Base-by-base conservation (phyloP, 2,797 vertebrate species). In the Sciurus vulgaris region DNA sequence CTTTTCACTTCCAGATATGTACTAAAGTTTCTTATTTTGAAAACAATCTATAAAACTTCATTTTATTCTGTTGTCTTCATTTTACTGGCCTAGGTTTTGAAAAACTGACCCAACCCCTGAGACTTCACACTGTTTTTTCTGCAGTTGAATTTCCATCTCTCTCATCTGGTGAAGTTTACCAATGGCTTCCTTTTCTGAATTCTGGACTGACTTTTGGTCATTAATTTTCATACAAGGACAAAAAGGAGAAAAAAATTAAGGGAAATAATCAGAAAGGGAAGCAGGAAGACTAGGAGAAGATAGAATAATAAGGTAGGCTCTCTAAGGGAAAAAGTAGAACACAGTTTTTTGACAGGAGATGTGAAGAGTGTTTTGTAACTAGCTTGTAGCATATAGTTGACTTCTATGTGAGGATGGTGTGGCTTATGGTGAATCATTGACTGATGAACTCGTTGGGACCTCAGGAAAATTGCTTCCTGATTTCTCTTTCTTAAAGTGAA, bases 21-120 rank as follows among this genome's bases (percentile, higher is more conserved):
- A 26, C 35, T 82, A 72, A 26, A 69, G 18, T 38, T 92, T 30
- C 67, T 77, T 56, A 82, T 86, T 92, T 83, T 38, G 41, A 92
- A 92, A 91, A 78, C 9, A 69, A 56, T 41, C 69, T 33, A 7
- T 15, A 70, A 69, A 47, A 26, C 10, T 89, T 78, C 2, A 70
- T 49, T 91, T 93, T 93, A 15, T 82, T 59, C 5, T 84, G 3
- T 91, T 83, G 28, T 78, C 18, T 96, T 95, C n/a, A 38, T 91
- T 86, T 95, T 74, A 72, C 26, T 33, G 73, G 74, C 59, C 38
- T 38, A 59, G 24, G 22, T n/a, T 82, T 69, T 59, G 35, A 84
- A 94, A 95, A 94, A 65, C 30, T 47, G 35, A 59, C 47, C 44
- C n/a, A 67, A 18, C 70, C 35, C 14, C 33, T 30, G 14, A 14